Evolutionary conservation across 2,888 invertebrate genomes (phyloP).

Genomic region (Pyrochroa serraticornis): DNA sequence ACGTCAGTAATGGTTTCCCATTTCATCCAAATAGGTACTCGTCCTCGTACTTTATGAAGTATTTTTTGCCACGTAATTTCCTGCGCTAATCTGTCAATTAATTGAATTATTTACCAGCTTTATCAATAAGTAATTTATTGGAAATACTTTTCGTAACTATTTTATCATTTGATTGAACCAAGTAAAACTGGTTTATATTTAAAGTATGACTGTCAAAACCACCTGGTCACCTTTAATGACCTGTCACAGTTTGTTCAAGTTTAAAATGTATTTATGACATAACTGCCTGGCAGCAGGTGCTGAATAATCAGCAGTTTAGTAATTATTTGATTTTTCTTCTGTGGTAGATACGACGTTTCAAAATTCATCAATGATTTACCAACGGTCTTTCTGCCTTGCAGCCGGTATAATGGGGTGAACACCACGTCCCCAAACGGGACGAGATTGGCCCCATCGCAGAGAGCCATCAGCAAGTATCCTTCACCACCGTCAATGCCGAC

Average conservation of each 20-base stretch:
- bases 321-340: not conserved
- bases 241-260: not conserved
- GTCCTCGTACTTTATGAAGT: not conserved
- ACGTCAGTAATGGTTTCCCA: too few relatives aligned
- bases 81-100: not conserved
- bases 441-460: constrained; percentile 46
- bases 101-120: not conserved
- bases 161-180: not conserved
- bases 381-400: constrained; percentile 30
- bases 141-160: not conserved
- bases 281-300: not conserved
- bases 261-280: not conserved
- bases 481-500: constrained; percentile 51
- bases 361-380: not conserved
- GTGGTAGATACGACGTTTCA: not conserved
- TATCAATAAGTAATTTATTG: not conserved
- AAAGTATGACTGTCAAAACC: too few relatives aligned
- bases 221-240: too few relatives aligned
- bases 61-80: not conserved
- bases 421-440: constrained; percentile 51
- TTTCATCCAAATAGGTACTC: too few relatives aligned
- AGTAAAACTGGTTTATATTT: too few relatives aligned
- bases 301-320: not conserved
- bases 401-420: constrained; percentile 54
- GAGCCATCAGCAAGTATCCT: constrained; percentile 52